phyloP scores from a whole-genome alignment of 2,797 vertebrate species.

The Limnodromus scolopaceus region DNA sequence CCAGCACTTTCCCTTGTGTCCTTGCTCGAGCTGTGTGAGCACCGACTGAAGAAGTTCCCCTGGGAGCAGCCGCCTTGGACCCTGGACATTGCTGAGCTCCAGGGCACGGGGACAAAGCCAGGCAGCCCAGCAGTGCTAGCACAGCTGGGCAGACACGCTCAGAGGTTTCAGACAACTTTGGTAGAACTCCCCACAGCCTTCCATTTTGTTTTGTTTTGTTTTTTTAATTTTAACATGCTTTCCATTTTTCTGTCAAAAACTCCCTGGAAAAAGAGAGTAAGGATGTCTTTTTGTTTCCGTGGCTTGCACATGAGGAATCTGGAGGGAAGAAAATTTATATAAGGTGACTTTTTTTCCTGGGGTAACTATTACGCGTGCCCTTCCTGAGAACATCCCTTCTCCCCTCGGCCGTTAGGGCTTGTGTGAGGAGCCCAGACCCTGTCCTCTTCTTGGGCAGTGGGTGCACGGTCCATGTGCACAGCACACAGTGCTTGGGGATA shows the following conservation, averaged over 20 bases:
- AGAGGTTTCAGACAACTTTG: neutral
- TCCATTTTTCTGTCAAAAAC: neutral
- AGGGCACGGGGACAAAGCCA: accelerated
- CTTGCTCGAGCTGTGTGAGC: neutral
- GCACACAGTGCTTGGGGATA: accelerated
- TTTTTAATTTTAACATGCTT: neutral
- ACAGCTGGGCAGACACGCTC: accelerated
- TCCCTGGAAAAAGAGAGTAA: neutral
- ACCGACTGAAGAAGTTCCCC: accelerated
- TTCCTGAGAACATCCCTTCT: neutral
- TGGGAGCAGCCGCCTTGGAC: neutral
- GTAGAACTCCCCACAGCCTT: neutral
- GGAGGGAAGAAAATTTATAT: neutral
- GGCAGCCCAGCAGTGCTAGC: neutral
- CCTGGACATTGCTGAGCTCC: neutral
- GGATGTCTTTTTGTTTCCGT: neutral
- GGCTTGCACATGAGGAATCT: neutral
- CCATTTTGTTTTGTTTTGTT: neutral
- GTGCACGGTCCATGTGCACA: accelerated
- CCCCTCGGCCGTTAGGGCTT: neutral
- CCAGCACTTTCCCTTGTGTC: neutral
- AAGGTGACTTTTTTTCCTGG: neutral
- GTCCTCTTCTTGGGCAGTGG: neutral
- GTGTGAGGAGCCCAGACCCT: neutral
- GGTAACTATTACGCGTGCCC: accelerated